These are phyloP conservation scores for Melanerpes aurifrons DNA, from an alignment of 2,113 vertebrate genomes.

Conservation along the genomic window DNA sequence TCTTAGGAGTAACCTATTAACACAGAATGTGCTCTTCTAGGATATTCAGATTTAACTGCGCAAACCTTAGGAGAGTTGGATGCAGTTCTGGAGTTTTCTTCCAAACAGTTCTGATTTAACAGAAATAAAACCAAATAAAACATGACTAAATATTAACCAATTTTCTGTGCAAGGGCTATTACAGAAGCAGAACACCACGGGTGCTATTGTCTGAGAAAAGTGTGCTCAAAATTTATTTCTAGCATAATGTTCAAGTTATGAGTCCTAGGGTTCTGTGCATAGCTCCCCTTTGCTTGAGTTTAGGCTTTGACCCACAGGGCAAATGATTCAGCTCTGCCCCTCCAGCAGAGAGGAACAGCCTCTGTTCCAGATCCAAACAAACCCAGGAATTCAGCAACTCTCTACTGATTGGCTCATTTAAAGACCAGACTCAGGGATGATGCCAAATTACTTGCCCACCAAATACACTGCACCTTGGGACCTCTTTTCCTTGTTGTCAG, in stretches of 20 bases:
- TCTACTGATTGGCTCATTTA: background rate
- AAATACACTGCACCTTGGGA: background rate
- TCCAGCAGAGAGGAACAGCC: background rate
- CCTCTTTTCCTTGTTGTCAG: conserved; percentile 23
- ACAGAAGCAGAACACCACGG: background rate
- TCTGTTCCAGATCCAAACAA: conserved; percentile 21
- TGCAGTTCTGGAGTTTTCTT: rapidly evolving
- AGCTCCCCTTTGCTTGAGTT: background rate
- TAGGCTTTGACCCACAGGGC: conserved; percentile 19
- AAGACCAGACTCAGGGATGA: background rate
- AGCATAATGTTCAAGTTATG: background rate
- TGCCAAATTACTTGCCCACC: background rate
- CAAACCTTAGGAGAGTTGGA: background rate
- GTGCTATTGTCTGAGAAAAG: conserved; percentile 5
- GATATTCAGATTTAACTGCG: background rate
- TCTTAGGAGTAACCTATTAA: background rate
- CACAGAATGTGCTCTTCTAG: background rate
- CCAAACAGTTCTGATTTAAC: conserved; percentile 17
- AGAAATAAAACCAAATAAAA: background rate
- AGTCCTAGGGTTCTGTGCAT: background rate
- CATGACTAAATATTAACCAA: conserved; percentile 22
- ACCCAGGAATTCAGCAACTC: background rate
- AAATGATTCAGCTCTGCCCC: conserved; percentile 48
- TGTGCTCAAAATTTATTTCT: background rate
- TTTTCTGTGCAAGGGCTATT: background rate